A percentile compares a stretch with the other conserved stretches of the same genome.
Conservation (phyloP, 2,113 vertebrate species). For the Natator depressus region DNA sequence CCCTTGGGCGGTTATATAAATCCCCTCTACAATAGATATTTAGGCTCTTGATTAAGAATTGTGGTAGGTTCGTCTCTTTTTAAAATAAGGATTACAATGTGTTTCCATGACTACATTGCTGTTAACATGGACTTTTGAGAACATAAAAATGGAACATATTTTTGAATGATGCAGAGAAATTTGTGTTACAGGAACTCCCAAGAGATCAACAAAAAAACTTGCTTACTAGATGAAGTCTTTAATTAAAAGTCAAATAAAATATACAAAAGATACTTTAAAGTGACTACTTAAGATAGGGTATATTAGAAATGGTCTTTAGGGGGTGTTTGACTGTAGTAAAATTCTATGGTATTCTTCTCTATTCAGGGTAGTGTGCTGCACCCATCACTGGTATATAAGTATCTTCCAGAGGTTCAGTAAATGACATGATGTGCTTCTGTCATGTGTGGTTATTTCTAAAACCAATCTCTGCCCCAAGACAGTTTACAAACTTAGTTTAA, state of each 20-base stretch:
- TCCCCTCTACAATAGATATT: slow-evolving; percentile 45
- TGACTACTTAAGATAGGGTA: not conserved
- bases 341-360: not conserved
- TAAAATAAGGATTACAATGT: not conserved
- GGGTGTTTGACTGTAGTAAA: not conserved
- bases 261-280: not conserved
- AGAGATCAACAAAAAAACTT: not conserved
- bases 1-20: slow-evolving; percentile 38
- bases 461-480: not conserved
- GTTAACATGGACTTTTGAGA: slow-evolving; percentile 15
- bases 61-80: not conserved
- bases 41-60: not conserved
- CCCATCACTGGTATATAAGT: not conserved
- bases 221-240: not conserved
- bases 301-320: not conserved
- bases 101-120: slow-evolving; percentile 34
- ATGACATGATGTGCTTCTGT: not conserved
- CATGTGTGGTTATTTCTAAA: not conserved
- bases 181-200: not conserved
- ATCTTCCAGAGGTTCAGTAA: not conserved
- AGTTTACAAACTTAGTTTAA: not conserved
- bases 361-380: not conserved
- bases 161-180: not conserved
- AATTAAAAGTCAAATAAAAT: not conserved
- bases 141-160: slow-evolving; percentile 43